phyloP scores from a whole-genome alignment of 2,113 vertebrate species.

The Nannospalax galili region DNA sequence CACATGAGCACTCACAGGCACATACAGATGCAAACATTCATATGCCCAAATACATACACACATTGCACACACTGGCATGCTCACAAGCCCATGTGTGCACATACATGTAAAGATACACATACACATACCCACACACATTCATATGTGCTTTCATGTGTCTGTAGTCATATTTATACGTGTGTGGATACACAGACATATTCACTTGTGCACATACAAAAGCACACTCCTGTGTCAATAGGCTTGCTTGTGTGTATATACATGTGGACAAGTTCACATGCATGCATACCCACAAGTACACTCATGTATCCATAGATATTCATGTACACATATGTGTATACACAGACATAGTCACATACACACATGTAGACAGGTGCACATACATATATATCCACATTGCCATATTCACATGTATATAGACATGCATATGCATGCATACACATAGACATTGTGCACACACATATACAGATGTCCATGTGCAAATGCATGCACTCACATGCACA shows the following conservation, averaged over 20 bases:
- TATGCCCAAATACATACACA: no score
- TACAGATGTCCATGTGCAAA: neutral
- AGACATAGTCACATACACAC: neutral
- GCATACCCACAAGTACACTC: neutral
- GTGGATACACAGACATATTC: neutral
- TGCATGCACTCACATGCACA: neutral
- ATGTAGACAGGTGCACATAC: neutral
- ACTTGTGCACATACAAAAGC: neutral
- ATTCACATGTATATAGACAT: neutral
- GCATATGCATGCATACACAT: neutral
- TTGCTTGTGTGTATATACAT: neutral
- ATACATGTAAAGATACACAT: neutral
- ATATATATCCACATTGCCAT: neutral
- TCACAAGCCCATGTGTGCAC: neutral
- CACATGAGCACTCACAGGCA: neutral
- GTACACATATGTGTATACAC: neutral
- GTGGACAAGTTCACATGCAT: no score
- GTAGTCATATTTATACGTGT: neutral
- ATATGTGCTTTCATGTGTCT: neutral
- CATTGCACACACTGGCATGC: no score
- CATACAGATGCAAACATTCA: neutral
- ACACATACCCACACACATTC: neutral
- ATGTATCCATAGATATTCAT: no score
- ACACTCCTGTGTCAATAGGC: neutral
- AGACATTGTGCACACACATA: neutral